These are phyloP conservation scores for Patella depressa DNA, from an alignment of 2,888 invertebrate species.

Conservation along the genomic window DNA sequence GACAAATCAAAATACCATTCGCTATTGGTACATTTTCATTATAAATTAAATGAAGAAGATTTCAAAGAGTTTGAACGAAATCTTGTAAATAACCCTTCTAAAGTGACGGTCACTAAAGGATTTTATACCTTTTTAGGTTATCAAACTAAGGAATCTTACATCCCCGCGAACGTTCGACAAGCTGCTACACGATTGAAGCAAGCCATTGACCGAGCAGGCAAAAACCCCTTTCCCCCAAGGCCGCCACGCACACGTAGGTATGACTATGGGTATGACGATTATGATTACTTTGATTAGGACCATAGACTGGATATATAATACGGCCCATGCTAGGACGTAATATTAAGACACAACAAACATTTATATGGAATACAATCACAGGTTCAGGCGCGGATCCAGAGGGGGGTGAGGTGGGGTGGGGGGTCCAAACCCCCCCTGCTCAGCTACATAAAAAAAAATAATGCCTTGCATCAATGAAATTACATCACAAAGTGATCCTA, in stretches of 20 bases:
- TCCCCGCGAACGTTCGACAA: not conserved
- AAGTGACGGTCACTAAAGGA: not conserved
- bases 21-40: not conserved
- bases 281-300: not conserved
- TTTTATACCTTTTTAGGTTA: slow-evolving; percentile 1
- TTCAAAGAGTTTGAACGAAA: not conserved
- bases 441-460: too few species aligned
- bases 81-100: not conserved
- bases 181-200: not conserved
- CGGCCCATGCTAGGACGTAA: too few species aligned
- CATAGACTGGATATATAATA: not conserved
- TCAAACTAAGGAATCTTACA: not conserved
- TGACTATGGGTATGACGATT: not conserved
- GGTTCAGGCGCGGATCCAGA: too few species aligned
- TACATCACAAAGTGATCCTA: too few species aligned
- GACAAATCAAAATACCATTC: not conserved
- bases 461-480: too few species aligned
- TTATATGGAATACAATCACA: too few species aligned
- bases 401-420: too few species aligned
- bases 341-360: too few species aligned
- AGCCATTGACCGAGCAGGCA: not conserved
- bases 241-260: too few species aligned
- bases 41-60: not conserved
- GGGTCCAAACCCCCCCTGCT: too few species aligned
- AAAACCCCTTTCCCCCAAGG: not conserved